Conservation (phyloP, 64 coral and sea anemone species). For the Orbicella faveolata region DNA sequence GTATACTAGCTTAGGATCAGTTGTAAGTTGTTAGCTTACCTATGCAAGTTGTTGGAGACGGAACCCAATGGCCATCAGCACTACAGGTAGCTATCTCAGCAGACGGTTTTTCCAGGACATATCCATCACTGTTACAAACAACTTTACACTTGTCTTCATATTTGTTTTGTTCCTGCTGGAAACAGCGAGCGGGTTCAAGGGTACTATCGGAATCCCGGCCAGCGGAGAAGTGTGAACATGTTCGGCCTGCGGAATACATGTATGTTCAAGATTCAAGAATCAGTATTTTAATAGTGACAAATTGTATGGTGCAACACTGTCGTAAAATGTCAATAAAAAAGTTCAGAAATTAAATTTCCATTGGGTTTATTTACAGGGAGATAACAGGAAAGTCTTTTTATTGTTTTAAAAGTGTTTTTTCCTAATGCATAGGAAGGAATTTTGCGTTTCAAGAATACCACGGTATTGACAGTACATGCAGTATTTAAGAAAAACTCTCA, state of each 20-base stretch:
- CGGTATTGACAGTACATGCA: too few relatives aligned
- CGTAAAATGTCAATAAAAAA: background rate
- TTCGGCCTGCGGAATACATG: background rate
- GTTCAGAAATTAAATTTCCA: too few relatives aligned
- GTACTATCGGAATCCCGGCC: background rate
- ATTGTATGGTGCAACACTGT: background rate
- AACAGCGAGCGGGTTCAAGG: background rate
- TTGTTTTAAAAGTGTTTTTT: too few relatives aligned
- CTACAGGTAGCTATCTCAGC: background rate
- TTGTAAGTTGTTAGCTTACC: background rate
- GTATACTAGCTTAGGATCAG: too few relatives aligned
- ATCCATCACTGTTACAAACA: conserved; percentile 10
- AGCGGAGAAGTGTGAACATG: background rate
- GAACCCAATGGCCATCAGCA: background rate
- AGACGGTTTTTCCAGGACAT: background rate
- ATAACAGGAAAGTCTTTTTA: too few relatives aligned
- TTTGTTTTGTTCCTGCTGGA: background rate
- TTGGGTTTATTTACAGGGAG: too few relatives aligned
- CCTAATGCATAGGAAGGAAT: too few relatives aligned
- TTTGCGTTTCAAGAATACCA: too few relatives aligned
- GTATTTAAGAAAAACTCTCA: too few relatives aligned
- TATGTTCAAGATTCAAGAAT: background rate
- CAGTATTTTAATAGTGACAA: background rate
- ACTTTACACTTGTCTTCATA: conserved; percentile 5
- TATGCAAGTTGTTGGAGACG: background rate